Conservation (phyloP, 1,140 invertebrate species). For the Lethrus apterus region DNA sequence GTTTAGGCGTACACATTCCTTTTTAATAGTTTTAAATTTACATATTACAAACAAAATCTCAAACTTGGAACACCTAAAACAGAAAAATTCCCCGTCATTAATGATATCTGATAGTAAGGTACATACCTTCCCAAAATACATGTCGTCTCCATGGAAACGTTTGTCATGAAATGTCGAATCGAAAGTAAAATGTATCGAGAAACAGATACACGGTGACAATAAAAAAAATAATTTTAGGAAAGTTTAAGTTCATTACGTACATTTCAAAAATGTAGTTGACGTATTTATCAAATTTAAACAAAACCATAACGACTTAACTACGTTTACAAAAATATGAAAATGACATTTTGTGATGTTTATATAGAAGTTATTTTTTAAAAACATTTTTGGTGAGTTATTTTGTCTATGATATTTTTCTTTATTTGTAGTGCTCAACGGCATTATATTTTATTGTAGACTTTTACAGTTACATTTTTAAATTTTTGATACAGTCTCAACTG, state of each 20-base stretch:
- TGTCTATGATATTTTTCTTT: neutral
- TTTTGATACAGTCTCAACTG: neutral
- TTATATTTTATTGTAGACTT: neutral
- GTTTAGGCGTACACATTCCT: no score
- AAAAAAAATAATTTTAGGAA: neutral
- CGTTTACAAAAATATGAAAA: no score
- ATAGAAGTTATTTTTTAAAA: neutral
- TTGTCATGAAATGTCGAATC: slow-evolving; percentile 5
- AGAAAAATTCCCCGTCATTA: no score
- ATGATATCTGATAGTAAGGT: no score
- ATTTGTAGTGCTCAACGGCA: no score
- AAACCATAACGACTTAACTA: neutral
- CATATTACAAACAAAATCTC: no score
- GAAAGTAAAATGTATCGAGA: slow-evolving; percentile 7
- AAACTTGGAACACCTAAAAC: no score
- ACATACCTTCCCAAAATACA: slow-evolving; percentile 7
- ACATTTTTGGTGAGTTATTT: slow-evolving; percentile 7
- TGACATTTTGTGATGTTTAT: slow-evolving; percentile 11
- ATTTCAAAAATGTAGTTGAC: neutral
- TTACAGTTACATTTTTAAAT: neutral
- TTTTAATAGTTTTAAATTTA: no score
- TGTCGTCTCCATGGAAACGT: slow-evolving; percentile 8
- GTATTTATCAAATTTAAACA: neutral
- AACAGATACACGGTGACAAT: slow-evolving; percentile 7
- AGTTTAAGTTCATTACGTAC: neutral